A percentile compares a stretch with the other conserved stretches of the same genome.
phyloP scores from a whole-genome alignment of 2,797 vertebrate species.

The Propithecus deckenii region DNA sequence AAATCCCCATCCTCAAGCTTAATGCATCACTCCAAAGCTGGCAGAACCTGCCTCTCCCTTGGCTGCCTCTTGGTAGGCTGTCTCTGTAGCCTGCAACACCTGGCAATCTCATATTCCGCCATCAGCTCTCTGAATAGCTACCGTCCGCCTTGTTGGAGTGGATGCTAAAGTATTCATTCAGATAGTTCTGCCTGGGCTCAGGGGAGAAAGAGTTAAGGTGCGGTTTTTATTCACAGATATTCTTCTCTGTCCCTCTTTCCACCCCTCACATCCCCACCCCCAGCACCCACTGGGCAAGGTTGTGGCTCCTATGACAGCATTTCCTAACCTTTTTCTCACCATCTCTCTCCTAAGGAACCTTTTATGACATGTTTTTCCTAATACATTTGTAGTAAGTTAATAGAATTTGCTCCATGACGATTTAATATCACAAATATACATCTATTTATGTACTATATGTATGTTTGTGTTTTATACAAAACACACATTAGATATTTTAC shows the following conservation, averaged over 20 bases:
- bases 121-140: neutral
- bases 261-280: no score
- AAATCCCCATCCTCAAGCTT: slow-evolving; percentile 2
- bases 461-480: neutral
- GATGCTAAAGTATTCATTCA: neutral
- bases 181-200: neutral
- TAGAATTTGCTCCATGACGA: neutral
- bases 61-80: neutral
- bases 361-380: neutral
- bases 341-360: neutral
- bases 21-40: neutral
- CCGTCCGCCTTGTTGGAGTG: neutral
- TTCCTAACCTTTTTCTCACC: neutral
- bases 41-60: neutral
- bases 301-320: neutral
- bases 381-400: neutral
- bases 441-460: neutral
- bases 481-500: neutral
- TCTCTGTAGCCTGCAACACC: neutral
- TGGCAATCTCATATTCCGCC: neutral
- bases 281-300: neutral
- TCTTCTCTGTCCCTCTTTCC: neutral
- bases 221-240: neutral
- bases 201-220: neutral
- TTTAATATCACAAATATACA: neutral